Base-by-base conservation (phyloP, 2,797 vertebrate genomes). In the Clarias laeviceps region DNA sequence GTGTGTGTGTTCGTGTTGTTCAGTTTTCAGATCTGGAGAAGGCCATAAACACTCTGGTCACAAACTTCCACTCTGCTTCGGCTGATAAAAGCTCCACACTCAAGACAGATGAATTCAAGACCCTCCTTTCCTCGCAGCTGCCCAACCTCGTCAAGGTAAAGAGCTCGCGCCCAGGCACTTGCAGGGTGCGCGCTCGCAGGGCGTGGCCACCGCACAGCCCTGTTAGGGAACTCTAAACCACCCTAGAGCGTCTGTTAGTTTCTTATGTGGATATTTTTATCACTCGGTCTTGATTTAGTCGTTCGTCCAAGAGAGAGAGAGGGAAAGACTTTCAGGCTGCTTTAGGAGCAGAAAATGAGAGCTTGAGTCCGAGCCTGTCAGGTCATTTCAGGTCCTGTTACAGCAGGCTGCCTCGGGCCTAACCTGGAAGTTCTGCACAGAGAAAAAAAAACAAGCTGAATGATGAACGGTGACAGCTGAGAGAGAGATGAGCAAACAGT, bases 11-110 rank as follows among this genome's bases (percentile, higher is more conserved):
- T 0, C 20, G 18, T 22, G 5, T 37, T 2, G 0, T n/a, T 79
- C 85, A 95, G 94, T 89, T 68, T 84, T 95, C 95, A 74, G 94
- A 94, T 79, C 91, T 96, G 79, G 95, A 96, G 92, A 93, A 91
- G 0, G 95, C 95, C 92, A 94, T 96, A 81, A 82, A 89, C 80
- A 94, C 94, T 0, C 87, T 96, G 93, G 95, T 96, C 87, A 91
- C 88, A 85, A 92, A 95, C 91, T 96, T 96, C 90, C 94, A 96
- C 66, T 62, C 86, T 1, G 94, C 95, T n/a, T 93, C 94, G 17
- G 85, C 85, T 9, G 91, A 93, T 89, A 94, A 94, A 1, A 59
- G 86, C 50, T 9, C 91, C 17, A 91, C 90, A 0, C 93, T 96
- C 88, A 95, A 95, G 86, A 83, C 80, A 0, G 94, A 96, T 5